phyloP scores from a whole-genome alignment of 2,113 vertebrate genomes.

The Hemichromis elongatus region DNA sequence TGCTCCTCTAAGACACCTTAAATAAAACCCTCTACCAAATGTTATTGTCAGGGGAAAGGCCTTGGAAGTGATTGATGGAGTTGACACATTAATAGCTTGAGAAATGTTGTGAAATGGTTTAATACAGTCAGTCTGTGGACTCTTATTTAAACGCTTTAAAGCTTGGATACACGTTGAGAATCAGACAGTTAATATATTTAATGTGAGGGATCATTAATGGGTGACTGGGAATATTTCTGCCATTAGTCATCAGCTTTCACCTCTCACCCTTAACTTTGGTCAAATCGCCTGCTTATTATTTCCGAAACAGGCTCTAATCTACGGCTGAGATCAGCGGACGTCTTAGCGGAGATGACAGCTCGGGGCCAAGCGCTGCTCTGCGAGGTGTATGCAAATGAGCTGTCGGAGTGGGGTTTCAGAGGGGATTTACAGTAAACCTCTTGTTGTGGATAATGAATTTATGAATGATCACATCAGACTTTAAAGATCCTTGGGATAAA shows the following conservation, averaged over 20 bases:
- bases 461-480: constrained; percentile 13
- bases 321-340: not conserved
- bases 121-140: not conserved
- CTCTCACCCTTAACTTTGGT: not conserved
- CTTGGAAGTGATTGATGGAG: constrained; percentile 39
- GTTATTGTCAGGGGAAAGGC: constrained; percentile 15
- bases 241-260: not conserved
- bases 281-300: not conserved
- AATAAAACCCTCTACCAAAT: not conserved
- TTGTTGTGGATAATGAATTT: constrained; percentile 3
- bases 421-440: not conserved
- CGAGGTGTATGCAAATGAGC: not conserved
- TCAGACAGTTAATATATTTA: not conserved
- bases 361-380: not conserved
- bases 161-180: not conserved
- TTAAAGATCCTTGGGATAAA: constrained; percentile 18
- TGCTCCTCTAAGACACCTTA: constrained; percentile 19
- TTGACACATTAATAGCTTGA: constrained; percentile 25
- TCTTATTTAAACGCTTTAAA: not conserved
- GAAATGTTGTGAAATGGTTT: constrained; percentile 21
- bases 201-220: not conserved
- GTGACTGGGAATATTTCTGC: not conserved
- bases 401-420: not conserved
- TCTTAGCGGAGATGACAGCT: not conserved
- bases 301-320: not conserved